phyloP scores from a whole-genome alignment of 2,113 vertebrate genomes.

The Nerophis lumbriciformis region DNA sequence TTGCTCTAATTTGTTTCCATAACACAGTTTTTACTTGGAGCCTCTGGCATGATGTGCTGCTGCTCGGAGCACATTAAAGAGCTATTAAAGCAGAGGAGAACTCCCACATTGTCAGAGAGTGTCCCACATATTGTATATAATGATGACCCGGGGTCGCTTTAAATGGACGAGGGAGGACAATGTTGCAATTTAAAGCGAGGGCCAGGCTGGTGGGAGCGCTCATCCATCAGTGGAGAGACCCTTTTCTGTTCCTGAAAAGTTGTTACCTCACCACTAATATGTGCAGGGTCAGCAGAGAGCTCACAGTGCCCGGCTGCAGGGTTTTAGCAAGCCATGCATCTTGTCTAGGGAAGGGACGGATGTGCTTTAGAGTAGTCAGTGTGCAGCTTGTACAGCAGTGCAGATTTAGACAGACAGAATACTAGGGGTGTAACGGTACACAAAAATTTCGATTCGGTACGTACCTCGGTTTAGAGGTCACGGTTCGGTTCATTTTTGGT shows the following conservation, averaged over 20 bases:
- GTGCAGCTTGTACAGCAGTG: too few species aligned
- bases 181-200: background rate
- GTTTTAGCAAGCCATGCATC: too few species aligned
- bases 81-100: background rate
- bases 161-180: background rate
- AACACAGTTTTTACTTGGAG: too few species aligned
- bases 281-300: background rate
- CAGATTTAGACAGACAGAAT: too few species aligned
- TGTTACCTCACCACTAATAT: background rate
- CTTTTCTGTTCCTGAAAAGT: background rate
- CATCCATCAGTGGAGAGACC: background rate
- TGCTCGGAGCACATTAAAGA: background rate
- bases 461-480: too few species aligned
- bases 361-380: too few species aligned
- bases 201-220: background rate
- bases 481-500: too few species aligned
- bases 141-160: conserved; percentile 3
- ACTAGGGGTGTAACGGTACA: too few species aligned
- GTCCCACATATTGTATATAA: conserved; percentile 1
- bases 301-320: background rate
- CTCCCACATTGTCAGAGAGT: background rate
- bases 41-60: too few species aligned
- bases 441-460: too few species aligned
- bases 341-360: too few species aligned
- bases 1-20: too few species aligned